Conservation (phyloP, 2,888 invertebrate genomes). For the Kuschelorhynchus macadamiae region DNA sequence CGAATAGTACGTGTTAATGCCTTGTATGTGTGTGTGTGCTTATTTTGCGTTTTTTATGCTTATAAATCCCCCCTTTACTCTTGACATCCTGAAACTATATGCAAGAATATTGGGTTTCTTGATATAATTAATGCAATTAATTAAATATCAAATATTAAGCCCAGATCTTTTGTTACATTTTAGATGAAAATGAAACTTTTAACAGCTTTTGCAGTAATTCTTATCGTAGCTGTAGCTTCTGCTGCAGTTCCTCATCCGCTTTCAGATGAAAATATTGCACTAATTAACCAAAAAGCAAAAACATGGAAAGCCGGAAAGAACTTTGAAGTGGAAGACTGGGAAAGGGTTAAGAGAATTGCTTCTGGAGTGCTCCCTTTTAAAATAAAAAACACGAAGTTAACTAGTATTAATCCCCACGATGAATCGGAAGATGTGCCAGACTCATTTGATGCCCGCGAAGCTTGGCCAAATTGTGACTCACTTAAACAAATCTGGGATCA, state of each 20-base stretch:
- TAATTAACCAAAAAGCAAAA: conserved; percentile 76
- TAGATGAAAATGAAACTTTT: conserved; percentile 25
- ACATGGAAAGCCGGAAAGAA: conserved; percentile 87
- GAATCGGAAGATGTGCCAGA: conserved; percentile 72
- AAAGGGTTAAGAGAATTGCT: conserved; percentile 41
- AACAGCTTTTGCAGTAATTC: conserved; percentile 15
- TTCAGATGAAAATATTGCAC: conserved; percentile 49
- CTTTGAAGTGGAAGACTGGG: conserved; percentile 71
- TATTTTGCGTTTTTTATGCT: too few relatives aligned
- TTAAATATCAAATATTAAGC: too few relatives aligned
- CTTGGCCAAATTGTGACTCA: conserved; percentile 87
- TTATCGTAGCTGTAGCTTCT: conserved; percentile 3
- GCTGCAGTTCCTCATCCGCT: conserved; percentile 41
- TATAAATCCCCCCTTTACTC: not conserved
- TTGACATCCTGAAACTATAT: too few relatives aligned
- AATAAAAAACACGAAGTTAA: not conserved
- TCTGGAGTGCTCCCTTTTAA: conserved; percentile 38
- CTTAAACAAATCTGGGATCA: conserved; percentile 84
- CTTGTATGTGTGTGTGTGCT: too few relatives aligned
- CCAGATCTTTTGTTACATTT: not conserved
- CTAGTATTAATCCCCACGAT: conserved; percentile 9
- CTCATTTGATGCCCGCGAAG: conserved; percentile 81
- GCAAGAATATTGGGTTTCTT: too few relatives aligned
- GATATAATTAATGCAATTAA: too few relatives aligned
- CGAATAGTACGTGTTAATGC: too few relatives aligned